A percentile compares a stretch with the other conserved stretches of the same genome.
Conservation (phyloP, 2,888 invertebrate genomes). For the Neoaliturus tenellus region DNA sequence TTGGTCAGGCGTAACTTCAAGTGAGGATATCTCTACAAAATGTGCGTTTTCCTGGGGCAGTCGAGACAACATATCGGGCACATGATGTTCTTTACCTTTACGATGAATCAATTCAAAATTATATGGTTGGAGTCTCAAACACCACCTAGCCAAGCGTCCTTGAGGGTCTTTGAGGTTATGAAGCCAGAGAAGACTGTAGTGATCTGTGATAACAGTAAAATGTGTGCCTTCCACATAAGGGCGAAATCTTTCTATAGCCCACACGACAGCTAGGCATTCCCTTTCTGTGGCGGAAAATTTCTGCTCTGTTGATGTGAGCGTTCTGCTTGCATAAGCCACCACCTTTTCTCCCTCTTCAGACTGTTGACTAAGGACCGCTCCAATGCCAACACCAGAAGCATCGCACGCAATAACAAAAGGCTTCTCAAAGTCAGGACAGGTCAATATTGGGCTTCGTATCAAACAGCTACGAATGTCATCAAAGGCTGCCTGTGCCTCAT, state of each 20-base stretch:
- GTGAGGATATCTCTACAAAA: too few relatives aligned
- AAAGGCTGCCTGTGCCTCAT: neutral
- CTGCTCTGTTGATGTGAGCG: conserved; percentile 60
- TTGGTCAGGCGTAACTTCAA: neutral
- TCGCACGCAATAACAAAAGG: conserved; percentile 60
- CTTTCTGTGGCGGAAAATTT: conserved; percentile 64
- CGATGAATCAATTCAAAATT: conserved; percentile 20
- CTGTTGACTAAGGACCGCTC: conserved; percentile 62
- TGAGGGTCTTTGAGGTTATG: conserved; percentile 61
- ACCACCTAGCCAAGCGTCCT: conserved; percentile 63
- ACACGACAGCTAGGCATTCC: conserved; percentile 65
- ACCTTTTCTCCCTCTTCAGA: conserved; percentile 61
- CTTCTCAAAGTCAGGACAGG: conserved; percentile 59
- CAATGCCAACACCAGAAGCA: conserved; percentile 58
- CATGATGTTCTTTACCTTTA: conserved; percentile 35
- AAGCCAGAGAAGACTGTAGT: conserved; percentile 52
- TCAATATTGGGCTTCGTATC: conserved; percentile 55
- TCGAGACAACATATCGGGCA: conserved; percentile 47
- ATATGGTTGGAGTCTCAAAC: conserved; percentile 59
- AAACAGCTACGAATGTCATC: conserved; percentile 22
- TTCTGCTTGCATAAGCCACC: conserved; percentile 65
- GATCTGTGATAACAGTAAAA: neutral
- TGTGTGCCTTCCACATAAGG: conserved; percentile 65
- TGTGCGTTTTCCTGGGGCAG: neutral
- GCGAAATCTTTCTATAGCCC: conserved; percentile 64